Base-by-base conservation (phyloP, 2,113 vertebrate genomes). In the Rhinopithecus roxellana region DNA sequence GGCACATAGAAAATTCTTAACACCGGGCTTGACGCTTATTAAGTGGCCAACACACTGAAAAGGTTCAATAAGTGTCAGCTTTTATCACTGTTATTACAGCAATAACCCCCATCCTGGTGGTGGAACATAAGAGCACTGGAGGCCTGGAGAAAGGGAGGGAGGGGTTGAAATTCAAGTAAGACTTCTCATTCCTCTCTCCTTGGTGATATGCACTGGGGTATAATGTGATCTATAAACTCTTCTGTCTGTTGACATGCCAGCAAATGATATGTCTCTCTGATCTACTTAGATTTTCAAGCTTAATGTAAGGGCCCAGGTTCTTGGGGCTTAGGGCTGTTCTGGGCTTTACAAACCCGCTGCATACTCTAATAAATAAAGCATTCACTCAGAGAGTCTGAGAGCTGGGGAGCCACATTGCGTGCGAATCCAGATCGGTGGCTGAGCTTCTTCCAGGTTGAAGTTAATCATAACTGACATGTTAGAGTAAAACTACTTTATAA, bases 401-500 rank as follows among this genome's bases (percentile, higher is more conserved):
- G 98, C 95, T 27, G n/a, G 96, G 97, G 89, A 98, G 97, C 98
- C 98, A 98, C 99, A 99, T 99, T 97, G 99, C 99, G 99, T 99
- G 99, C 99, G 99, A 99, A 99, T 99, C 98, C 99, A 99, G 98
- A 99, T 99, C 98, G 98, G 98, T 98, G 99, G 98, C 97, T 97
- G 98, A 98, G 99, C 99, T 97, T 99, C 98, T 98, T 98, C 97
- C 93, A 98, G 98, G 97, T 98, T 99, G 99, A 99, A 96, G 98
- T 97, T 99, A 99, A 99, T 99, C 87, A 81, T 97, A 99, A 98
- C 98, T 99, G 99, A 99, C 99, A 99, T 99, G 99, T 99, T 99
- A 99, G 99, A 99, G 99, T 99, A 99, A 99, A 99, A 99, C 99
- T 99, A 99, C 99, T 99, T 99, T 99, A 99, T 99, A 99, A 99